These are phyloP conservation scores for Anisognathus igniventris DNA, from an alignment of 2,797 vertebrate genomes.

Conservation along the genomic window DNA sequence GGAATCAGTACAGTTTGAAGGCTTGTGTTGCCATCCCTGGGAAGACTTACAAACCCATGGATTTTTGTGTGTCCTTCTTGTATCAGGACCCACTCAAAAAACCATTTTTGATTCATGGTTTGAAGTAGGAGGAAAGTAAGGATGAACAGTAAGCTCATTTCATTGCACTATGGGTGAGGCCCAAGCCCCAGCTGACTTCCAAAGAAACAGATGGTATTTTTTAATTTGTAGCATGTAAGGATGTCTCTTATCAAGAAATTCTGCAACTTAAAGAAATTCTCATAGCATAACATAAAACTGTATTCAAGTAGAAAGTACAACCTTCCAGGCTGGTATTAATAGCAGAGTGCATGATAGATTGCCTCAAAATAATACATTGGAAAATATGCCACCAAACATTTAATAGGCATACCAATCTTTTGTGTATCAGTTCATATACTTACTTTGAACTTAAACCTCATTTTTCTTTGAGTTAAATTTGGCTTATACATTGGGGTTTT, in stretches of 20 bases:
- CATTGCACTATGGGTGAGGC: background rate
- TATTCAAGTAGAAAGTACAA: background rate
- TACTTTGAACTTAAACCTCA: background rate
- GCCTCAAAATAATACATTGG: background rate
- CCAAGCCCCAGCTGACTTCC: background rate
- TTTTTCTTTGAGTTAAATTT: background rate
- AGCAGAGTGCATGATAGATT: background rate
- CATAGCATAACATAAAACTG: background rate
- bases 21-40: background rate
- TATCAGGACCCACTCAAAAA: background rate
- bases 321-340: background rate
- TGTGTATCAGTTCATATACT: background rate
- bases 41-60: background rate
- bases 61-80: background rate
- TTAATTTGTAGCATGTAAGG: background rate
- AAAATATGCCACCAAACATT: background rate
- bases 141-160: background rate
- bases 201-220: background rate
- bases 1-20: background rate
- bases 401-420: background rate
- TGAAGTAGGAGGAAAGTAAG: background rate
- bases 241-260: background rate
- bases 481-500: background rate
- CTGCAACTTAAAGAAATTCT: background rate
- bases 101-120: background rate